Conservation (phyloP, 2,888 invertebrate genomes). For the Allygus modestus region DNA sequence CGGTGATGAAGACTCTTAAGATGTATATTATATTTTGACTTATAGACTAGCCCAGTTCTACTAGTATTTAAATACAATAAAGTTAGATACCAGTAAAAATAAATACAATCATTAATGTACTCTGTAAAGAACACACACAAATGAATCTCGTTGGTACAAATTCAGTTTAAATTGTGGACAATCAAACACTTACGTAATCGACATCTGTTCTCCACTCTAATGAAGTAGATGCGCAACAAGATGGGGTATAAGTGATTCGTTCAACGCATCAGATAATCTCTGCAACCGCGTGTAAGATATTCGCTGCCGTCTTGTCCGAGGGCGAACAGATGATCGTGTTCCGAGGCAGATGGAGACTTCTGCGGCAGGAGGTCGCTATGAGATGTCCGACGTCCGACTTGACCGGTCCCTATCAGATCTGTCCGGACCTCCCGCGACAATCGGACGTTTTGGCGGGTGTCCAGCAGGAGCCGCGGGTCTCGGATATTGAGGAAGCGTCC, state of each 20-base stretch:
- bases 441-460: conserved; percentile 28
- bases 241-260: background rate
- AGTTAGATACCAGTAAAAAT: too few species aligned
- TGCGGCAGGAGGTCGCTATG: background rate
- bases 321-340: background rate
- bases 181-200: too few species aligned
- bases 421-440: conserved; percentile 27
- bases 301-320: background rate
- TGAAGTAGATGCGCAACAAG: background rate
- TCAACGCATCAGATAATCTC: background rate
- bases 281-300: conserved; percentile 7
- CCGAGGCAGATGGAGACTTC: background rate
- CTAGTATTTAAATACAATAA: too few species aligned
- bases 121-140: too few species aligned
- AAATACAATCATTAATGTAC: too few species aligned
- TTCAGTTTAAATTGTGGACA: too few species aligned
- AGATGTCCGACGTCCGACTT: conserved; percentile 16
- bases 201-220: too few species aligned
- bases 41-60: too few species aligned
- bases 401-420: conserved; percentile 25
- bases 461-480: background rate
- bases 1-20: too few species aligned
- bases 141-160: too few species aligned
- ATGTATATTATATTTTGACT: too few species aligned
- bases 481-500: background rate